Percentiles rank a stretch among this genome's conserved stretches.
Conservation (phyloP, 2,888 invertebrate species). For the Synergus umbraculus region DNA sequence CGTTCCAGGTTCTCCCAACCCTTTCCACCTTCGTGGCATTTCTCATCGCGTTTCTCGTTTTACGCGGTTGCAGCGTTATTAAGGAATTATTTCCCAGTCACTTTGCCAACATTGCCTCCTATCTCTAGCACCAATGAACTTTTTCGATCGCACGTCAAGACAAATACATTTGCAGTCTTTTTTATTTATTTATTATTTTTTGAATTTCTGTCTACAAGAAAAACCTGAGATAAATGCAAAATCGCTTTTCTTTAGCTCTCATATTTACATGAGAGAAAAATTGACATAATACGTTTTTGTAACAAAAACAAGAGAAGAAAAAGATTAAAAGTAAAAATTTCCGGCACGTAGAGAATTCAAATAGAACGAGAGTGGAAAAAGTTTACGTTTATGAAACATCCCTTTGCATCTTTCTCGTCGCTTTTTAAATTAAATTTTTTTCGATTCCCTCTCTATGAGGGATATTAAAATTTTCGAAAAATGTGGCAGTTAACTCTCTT, state of each 20-base stretch:
- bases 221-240: no score
- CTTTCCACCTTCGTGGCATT: conserved; percentile 33
- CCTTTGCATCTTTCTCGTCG: background rate
- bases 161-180: background rate
- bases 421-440: background rate
- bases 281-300: background rate
- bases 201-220: no score
- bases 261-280: background rate
- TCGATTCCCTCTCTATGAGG: background rate
- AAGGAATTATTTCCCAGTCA: conserved; percentile 43
- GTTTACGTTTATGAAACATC: background rate
- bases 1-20: conserved; percentile 29
- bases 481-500: conserved; percentile 2
- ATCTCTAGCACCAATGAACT: conserved; percentile 34
- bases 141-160: conserved; percentile 15
- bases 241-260: no score
- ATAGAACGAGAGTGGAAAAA: background rate
- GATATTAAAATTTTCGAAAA: background rate
- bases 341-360: background rate
- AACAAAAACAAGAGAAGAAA: background rate
- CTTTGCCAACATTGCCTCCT: conserved; percentile 35
- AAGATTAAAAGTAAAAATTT: background rate
- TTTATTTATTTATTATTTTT: no score
- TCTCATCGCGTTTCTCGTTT: conserved; percentile 40
- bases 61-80: conserved; percentile 40